Percentiles rank a stretch among this genome's conserved stretches.
Conservation (phyloP, 2,797 vertebrate genomes). For the Telmatherina bonti region DNA sequence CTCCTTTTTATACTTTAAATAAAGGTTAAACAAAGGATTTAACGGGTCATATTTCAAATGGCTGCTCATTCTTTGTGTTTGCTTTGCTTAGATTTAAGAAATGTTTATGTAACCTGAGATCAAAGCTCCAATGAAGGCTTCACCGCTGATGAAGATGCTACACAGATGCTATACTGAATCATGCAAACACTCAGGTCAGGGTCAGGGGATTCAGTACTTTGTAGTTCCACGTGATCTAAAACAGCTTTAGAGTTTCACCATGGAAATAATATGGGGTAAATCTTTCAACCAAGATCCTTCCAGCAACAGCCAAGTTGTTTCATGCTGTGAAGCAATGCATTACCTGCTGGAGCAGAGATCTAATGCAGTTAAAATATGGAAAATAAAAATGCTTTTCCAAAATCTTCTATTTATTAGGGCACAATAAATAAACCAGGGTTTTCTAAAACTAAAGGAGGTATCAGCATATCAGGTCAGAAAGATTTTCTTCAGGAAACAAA, state of each 20-base stretch:
- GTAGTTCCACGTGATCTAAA: background rate
- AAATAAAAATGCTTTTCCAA: too few relatives aligned
- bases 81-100: background rate
- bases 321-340: too few relatives aligned
- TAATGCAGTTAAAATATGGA: background rate
- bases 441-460: background rate
- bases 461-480: background rate
- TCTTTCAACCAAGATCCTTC: too few relatives aligned
- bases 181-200: background rate
- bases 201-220: too few relatives aligned
- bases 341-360: background rate
- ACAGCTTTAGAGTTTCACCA: background rate
- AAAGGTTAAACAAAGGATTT: too few relatives aligned
- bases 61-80: background rate
- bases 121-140: background rate
- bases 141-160: background rate
- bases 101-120: background rate
- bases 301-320: too few relatives aligned
- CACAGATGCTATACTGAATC: background rate
- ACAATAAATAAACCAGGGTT: background rate
- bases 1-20: too few relatives aligned
- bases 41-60: too few relatives aligned
- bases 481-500: background rate
- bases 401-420: background rate
- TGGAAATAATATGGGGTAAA: too few relatives aligned